Evolutionary conservation across 2,797 vertebrate species (phyloP).

Genomic region (Gambusia yucatana): DNA sequence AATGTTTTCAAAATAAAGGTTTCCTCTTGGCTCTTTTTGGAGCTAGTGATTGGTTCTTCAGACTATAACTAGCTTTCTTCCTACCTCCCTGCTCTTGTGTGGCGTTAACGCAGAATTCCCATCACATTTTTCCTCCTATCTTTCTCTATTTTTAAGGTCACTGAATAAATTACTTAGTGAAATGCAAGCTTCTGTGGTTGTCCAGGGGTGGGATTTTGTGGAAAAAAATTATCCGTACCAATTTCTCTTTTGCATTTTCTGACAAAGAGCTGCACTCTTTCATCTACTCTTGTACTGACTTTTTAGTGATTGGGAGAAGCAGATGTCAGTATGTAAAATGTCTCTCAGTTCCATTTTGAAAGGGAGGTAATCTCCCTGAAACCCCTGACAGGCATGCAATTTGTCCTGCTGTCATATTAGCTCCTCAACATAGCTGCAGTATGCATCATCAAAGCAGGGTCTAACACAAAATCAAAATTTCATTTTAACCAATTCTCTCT

Average conservation of each 20-base stretch:
- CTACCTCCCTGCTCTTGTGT: conserved; percentile 24
- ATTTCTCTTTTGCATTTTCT: neutral
- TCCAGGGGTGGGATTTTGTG: neutral
- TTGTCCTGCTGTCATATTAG: conserved; percentile 21
- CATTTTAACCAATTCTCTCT: accelerated
- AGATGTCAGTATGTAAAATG: conserved; percentile 15
- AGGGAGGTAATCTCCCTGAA: conserved; percentile 22
- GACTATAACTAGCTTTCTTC: conserved; percentile 15
- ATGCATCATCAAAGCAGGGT: conserved; percentile 4
- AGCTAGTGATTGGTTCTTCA: conserved; percentile 7
- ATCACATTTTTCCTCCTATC: neutral
- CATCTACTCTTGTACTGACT: neutral
- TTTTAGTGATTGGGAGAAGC: conserved; percentile 11
- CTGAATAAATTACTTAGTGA: neutral
- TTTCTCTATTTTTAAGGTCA: conserved; percentile 22
- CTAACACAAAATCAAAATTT: neutral
- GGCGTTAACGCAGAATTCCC: conserved; percentile 23
- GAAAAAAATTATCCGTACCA: neutral
- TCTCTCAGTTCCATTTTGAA: neutral
- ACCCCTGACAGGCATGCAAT: conserved; percentile 2
- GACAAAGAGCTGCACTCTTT: neutral
- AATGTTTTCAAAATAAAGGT: conserved; percentile 28
- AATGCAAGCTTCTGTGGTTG: neutral
- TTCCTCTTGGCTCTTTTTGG: conserved; percentile 28
- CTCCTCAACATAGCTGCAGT: neutral